Evolutionary conservation across 2,888 invertebrate species (phyloP).

Genomic region (Axea sp.): DNA sequence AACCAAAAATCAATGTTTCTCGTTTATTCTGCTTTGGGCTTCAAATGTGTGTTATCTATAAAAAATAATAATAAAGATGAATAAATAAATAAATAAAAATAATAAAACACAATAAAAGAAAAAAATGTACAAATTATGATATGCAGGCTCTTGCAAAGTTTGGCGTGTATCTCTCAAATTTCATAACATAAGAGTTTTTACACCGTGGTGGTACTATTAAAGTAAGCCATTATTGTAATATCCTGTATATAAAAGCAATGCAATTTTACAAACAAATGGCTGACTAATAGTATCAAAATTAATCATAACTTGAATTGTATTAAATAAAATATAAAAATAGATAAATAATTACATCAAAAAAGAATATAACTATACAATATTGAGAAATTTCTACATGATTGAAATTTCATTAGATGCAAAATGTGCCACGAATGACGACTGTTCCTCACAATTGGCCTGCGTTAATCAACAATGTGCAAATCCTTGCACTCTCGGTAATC

Average conservation of each 20-base stretch:
- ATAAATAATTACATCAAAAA: background rate
- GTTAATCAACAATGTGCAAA: constrained; percentile 89
- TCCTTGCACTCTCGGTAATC: constrained; percentile 88
- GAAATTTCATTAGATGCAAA: constrained; percentile 83
- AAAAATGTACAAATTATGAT: constrained; percentile 44
- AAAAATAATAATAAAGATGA: too few species aligned
- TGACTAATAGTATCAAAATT: constrained; percentile 9
- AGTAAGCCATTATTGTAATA: constrained; percentile 60
- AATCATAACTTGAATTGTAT: constrained; percentile 5
- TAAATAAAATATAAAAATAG: background rate
- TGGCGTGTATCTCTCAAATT: constrained; percentile 46
- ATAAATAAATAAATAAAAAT: too few species aligned
- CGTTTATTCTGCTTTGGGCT: constrained; percentile 58
- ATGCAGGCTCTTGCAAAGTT: constrained; percentile 62
- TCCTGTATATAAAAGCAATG: constrained; percentile 53
- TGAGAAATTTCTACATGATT: constrained; percentile 50
- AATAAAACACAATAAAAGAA: constrained; percentile 4
- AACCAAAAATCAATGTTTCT: constrained; percentile 50
- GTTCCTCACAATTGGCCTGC: constrained; percentile 88
- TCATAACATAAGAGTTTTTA: constrained; percentile 24
- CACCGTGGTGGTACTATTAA: constrained; percentile 50
- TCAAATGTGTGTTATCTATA: constrained; percentile 21
- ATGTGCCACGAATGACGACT: constrained; percentile 90
- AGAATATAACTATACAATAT: constrained; percentile 4
- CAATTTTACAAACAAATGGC: constrained; percentile 2